phyloP scores from a whole-genome alignment of 2,797 vertebrate species.

The Fratercula arctica region DNA sequence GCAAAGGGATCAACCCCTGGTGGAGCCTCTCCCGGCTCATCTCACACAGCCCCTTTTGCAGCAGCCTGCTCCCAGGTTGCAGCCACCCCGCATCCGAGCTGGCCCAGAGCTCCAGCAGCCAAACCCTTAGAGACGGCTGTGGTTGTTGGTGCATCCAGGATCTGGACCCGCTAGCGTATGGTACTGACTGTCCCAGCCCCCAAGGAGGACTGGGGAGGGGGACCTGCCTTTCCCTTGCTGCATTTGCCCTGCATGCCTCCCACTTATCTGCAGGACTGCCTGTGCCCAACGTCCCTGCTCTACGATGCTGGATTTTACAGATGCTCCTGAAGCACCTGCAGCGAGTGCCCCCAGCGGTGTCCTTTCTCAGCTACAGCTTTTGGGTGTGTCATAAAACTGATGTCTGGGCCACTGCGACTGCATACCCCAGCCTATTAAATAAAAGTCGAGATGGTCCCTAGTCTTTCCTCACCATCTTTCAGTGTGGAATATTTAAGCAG shows the following conservation, averaged over 20 bases:
- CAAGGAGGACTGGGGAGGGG: background rate
- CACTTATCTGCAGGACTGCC: background rate
- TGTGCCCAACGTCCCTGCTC: background rate
- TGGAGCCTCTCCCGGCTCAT: background rate
- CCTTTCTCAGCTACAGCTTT: background rate
- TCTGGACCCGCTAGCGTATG: background rate
- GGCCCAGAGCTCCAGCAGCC: background rate
- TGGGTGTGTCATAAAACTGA: background rate
- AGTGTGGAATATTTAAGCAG: background rate
- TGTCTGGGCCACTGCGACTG: background rate
- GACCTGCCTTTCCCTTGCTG: background rate
- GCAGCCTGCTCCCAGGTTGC: background rate
- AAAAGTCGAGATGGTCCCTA: background rate
- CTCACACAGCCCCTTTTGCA: background rate
- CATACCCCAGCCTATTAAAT: background rate
- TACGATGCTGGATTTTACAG: background rate
- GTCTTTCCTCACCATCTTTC: background rate
- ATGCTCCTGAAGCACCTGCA: background rate
- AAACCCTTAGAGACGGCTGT: background rate
- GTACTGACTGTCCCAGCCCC: background rate
- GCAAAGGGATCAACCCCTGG: rapidly evolving
- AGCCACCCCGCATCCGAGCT: background rate
- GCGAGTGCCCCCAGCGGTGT: background rate
- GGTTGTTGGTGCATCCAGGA: background rate
- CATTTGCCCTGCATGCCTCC: background rate